These are phyloP conservation scores for Scleropages formosus DNA, from an alignment of 2,797 vertebrate genomes.

Conservation along the genomic window DNA sequence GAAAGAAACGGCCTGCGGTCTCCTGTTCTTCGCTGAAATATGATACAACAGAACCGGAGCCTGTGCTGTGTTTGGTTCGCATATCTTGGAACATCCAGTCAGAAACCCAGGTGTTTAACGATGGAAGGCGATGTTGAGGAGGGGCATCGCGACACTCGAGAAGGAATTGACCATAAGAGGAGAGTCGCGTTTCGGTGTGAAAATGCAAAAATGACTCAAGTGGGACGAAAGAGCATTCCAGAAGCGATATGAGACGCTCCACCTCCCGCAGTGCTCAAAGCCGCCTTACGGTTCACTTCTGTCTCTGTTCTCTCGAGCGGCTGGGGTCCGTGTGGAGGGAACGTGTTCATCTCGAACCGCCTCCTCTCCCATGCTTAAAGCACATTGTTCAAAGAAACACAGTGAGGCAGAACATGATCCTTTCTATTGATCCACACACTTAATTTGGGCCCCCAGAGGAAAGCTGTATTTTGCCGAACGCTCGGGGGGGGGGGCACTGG, in stretches of 20 bases:
- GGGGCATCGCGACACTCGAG: no score
- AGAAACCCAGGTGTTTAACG: no score
- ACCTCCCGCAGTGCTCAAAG: constrained; percentile 53
- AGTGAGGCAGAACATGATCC: constrained; percentile 5
- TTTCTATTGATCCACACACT: constrained; percentile 22
- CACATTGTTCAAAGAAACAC: constrained; percentile 8
- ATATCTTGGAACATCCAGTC: no score
- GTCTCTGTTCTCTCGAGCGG: constrained; percentile 58
- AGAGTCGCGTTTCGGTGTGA: no score
- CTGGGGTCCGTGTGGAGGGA: constrained; percentile 62
- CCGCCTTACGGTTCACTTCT: constrained; percentile 57
- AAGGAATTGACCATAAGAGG: no score
- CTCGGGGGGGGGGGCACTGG: no score
- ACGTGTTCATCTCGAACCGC: constrained; percentile 36
- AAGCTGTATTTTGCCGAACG: neutral
- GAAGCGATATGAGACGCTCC: no score
- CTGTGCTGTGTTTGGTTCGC: constrained; percentile 32
- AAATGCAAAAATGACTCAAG: no score
- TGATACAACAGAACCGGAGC: no score
- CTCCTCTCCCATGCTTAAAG: constrained; percentile 41
- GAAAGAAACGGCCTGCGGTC: constrained; percentile 2
- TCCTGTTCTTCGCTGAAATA: no score
- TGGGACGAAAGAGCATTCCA: no score
- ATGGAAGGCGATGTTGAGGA: no score
- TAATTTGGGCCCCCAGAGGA: constrained; percentile 20